Base-by-base conservation (phyloP, 2,113 vertebrate species). In the Gavialis gangeticus region DNA sequence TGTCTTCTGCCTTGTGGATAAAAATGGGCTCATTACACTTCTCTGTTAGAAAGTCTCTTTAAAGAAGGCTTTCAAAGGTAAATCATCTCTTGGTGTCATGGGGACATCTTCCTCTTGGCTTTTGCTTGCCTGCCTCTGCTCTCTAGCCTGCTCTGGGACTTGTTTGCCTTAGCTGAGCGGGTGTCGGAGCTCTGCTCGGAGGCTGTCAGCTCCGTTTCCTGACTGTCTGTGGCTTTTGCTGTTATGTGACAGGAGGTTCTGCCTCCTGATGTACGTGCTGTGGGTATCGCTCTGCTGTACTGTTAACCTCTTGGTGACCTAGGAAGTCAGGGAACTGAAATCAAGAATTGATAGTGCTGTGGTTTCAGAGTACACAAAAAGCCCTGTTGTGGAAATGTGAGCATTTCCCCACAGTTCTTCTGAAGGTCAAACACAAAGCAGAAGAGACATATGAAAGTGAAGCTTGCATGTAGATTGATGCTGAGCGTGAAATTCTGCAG, bases 401-500 rank as follows among this genome's bases (percentile, higher is more conserved):
- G 75, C 30, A 6, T 37, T 92, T 82, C 34, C 46, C 64, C 80
- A 11, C 5, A 75, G n/a, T 34, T 78, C 18, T 66, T 3, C 62
- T 62, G 56, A 75, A 69, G 24, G 46, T 60, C 0, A 46, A 0
- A 22, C 80, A 67, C 30, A 85, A 54, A 81, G 56, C 64, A 88
- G 75, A 62, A 64, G 64, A n/a, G 21, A 69, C 62, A 73, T 37
- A 10, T 6, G 57, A 77, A 85, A 9, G n/a, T 69, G 5, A n/a
- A 66, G 22, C 1, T 1, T 1, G 1, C 24, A 7, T 8, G 17
- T 63, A 55, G 17, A 16, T 10, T 0, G 1, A 75, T 4, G 2
- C 67, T 14, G 24, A 30, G 34, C 28, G 84, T 18, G 17, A 80
- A 71, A 30, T 62, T 1, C 2, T 12, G 3, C 16, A 3, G 2